These are phyloP conservation scores for Philereme vetulata DNA, from an alignment of 2,888 invertebrate species.

Conservation along the genomic window DNA sequence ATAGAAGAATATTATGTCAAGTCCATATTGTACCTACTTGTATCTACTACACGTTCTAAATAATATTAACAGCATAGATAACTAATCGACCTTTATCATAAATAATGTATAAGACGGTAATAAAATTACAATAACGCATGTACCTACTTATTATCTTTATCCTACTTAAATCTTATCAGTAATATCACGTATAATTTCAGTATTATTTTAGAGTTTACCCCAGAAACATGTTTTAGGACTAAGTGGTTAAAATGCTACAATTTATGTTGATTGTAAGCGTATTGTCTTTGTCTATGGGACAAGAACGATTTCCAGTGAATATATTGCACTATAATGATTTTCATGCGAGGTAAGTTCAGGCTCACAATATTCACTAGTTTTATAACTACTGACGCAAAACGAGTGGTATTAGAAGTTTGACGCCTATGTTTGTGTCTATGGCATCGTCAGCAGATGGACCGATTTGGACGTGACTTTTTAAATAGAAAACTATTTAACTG, in stretches of 20 bases:
- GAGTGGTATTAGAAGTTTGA: too few species aligned
- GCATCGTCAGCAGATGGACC: too few species aligned
- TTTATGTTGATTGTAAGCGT: constrained; percentile 38
- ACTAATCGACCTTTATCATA: not conserved
- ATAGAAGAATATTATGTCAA: not conserved
- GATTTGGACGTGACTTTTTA: too few species aligned
- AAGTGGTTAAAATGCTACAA: constrained; percentile 35
- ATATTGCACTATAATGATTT: constrained; percentile 76
- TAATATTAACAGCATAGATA: not conserved
- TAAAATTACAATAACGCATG: not conserved
- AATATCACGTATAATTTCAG: constrained; percentile 11
- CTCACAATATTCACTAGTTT: too few species aligned
- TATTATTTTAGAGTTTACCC: constrained; percentile 3
- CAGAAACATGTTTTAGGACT: not conserved
- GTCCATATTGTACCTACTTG: not conserved
- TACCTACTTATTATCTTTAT: not conserved
- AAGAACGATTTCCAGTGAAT: constrained; percentile 59
- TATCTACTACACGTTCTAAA: too few species aligned
- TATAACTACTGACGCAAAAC: too few species aligned
- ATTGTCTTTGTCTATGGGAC: constrained; percentile 39
- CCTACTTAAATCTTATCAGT: not conserved
- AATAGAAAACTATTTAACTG: too few species aligned
- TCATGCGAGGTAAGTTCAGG: constrained; percentile 62
- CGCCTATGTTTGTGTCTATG: too few species aligned
- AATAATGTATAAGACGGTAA: not conserved